Conservation (phyloP, 2,113 vertebrate genomes). For the Percina caprodes region DNA sequence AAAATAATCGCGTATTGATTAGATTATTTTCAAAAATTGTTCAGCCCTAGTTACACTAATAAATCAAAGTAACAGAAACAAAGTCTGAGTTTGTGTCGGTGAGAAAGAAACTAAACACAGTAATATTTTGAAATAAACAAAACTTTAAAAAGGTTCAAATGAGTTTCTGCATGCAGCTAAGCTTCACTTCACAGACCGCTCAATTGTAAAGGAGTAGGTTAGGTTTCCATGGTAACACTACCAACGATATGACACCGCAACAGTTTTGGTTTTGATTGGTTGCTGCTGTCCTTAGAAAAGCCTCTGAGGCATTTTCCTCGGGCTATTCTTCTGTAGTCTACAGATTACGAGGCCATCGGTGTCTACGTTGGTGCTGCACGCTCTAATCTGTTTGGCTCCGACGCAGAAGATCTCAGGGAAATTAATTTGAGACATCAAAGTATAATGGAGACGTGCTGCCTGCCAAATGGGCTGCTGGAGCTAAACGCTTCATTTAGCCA, state of each 20-base stretch:
- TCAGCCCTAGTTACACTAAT: not conserved
- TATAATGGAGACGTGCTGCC: slow-evolving; percentile 26
- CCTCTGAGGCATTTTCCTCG: not conserved
- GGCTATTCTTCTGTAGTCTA: slow-evolving; percentile 21
- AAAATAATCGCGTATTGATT: too few relatives aligned
- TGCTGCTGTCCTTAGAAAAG: not conserved
- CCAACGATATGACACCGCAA: not conserved
- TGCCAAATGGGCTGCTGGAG: slow-evolving; percentile 35
- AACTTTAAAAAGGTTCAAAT: not conserved
- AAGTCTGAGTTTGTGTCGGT: not conserved
- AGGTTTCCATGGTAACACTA: not conserved
- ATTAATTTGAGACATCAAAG: slow-evolving; percentile 28
- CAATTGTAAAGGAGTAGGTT: not conserved
- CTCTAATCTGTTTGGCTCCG: slow-evolving; percentile 48
- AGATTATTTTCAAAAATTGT: too few relatives aligned
- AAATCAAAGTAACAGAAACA: not conserved
- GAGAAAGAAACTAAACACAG: too few relatives aligned
- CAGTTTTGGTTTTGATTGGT: not conserved
- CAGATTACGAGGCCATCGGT: slow-evolving; percentile 32
- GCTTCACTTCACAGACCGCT: not conserved
- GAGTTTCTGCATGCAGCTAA: not conserved
- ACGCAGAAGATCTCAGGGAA: slow-evolving; percentile 39
- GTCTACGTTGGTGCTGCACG: not conserved
- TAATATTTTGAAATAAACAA: not conserved
- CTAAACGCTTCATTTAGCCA: slow-evolving; percentile 31